Conservation (phyloP, 92 coral and sea anemone genomes). For the Metridium senile region DNA sequence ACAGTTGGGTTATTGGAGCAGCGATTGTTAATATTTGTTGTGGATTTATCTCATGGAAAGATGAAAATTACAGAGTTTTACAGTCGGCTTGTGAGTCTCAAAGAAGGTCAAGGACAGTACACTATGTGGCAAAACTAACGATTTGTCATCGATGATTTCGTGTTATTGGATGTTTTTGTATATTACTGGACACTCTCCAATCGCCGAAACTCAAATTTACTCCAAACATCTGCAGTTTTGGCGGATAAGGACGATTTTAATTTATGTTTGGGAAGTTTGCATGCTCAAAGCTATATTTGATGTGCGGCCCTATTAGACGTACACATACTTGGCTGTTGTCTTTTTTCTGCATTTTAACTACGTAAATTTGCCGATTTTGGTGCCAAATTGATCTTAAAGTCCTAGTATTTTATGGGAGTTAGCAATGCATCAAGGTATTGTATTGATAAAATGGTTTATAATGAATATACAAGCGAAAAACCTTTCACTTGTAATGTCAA, state of each 20-base stretch:
- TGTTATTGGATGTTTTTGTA: conserved; percentile 8
- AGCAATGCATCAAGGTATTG: too few relatives aligned
- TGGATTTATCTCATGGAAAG: neutral
- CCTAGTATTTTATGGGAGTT: neutral
- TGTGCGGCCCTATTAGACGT: conserved; percentile 7
- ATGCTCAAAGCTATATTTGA: neutral
- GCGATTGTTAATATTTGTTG: conserved; percentile 6
- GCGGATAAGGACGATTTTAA: neutral
- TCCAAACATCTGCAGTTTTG: neutral
- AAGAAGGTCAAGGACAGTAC: conserved; percentile 31
- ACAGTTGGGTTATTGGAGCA: conserved; percentile 16
- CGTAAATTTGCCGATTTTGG: neutral
- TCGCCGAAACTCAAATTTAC: neutral
- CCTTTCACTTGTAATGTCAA: neutral
- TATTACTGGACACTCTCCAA: neutral
- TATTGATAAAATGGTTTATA: neutral
- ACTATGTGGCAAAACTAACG: conserved; percentile 12
- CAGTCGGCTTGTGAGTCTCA: conserved; percentile 13
- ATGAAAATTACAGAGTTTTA: conserved; percentile 7
- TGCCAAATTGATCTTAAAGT: neutral
- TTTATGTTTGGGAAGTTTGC: conserved; percentile 12
- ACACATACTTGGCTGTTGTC: conserved; percentile 5
- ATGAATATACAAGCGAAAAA: conserved; percentile 4
- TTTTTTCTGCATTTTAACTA: conserved; percentile 17
- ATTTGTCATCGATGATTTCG: conserved; percentile 11